Conservation (phyloP, 2,113 vertebrate genomes). For the Gymnarchus niloticus region DNA sequence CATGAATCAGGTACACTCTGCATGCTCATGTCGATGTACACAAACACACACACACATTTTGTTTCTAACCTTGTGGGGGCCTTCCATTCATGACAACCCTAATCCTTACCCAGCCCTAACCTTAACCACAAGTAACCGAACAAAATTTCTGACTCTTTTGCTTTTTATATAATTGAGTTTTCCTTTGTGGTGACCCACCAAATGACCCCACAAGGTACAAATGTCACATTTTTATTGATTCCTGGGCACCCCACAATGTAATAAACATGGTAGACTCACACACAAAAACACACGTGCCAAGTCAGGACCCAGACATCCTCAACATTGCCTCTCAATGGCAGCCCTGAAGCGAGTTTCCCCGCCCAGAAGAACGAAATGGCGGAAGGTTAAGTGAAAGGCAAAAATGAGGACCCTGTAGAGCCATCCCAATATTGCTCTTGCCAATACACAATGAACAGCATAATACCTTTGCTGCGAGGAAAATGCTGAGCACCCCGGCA, state of each 20-base stretch:
- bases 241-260: too few species aligned
- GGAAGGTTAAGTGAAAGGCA: neutral
- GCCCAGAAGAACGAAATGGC: neutral
- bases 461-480: neutral
- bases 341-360: neutral
- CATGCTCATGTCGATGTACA: neutral
- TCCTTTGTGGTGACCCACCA: too few species aligned
- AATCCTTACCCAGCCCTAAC: too few species aligned
- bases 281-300: neutral
- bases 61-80: too few species aligned
- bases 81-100: too few species aligned
- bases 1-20: neutral
- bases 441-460: neutral
- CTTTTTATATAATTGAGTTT: too few species aligned
- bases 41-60: neutral
- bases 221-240: too few species aligned
- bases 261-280: neutral
- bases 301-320: slow-evolving; percentile 15
- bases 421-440: neutral
- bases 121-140: too few species aligned
- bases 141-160: too few species aligned
- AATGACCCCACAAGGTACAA: too few species aligned
- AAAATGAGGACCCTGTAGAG: neutral
- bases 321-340: neutral
- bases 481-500: neutral